Base-by-base conservation (phyloP, 2,888 invertebrate species). In the Stenichneumon culpator region DNA sequence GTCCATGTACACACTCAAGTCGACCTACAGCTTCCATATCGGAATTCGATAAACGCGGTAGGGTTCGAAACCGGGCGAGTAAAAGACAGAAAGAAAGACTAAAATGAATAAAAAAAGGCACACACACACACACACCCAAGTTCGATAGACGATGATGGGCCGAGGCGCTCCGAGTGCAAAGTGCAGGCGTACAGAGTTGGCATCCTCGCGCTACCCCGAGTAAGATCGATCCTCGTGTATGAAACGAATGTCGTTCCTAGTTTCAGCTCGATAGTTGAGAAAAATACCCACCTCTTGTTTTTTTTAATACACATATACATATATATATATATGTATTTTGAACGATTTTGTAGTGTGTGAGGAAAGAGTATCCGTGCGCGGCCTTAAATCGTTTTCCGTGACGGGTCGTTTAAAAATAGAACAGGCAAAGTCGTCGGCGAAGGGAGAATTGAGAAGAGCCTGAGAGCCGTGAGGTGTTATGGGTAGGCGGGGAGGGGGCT, bases 371-470 rank as follows among this genome's bases (percentile, higher is more conserved):
- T 60, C 65, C 57, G 72, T 63, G 80, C 65, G 87, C 88, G 87
- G 88, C 87, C 90, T 90, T 90, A 91, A 91, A 92, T 91, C 91
- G 83, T 82, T 90, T 89, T 85, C 86, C 88, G 88, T 90, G 90
- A 86, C 82, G 86, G 86, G 84, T 88, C 87, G 89, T 87, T 87
- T 89, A 89, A 92, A 91, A 91, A 89, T 90, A 89, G 89, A 88
- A 88, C 88, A 90, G 87, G 88, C 83, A 50, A 77, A 84, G 80
- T 75, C 60, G 77, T 87, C 87, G 87, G 78, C 77, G 88, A 79
- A 54, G 54, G 50, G 87, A 90, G 89, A 80, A 72, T 67, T 22
- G 25, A 83, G 79, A 69, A 52, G 39, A 79, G 28, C 11, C 6
- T 57, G 57, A 70, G 70, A 78, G 78, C 39, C 32, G 60, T 16